These are phyloP conservation scores for Hyperoplus immaculatus DNA, from an alignment of 2,797 vertebrate genomes.

Conservation along the genomic window DNA sequence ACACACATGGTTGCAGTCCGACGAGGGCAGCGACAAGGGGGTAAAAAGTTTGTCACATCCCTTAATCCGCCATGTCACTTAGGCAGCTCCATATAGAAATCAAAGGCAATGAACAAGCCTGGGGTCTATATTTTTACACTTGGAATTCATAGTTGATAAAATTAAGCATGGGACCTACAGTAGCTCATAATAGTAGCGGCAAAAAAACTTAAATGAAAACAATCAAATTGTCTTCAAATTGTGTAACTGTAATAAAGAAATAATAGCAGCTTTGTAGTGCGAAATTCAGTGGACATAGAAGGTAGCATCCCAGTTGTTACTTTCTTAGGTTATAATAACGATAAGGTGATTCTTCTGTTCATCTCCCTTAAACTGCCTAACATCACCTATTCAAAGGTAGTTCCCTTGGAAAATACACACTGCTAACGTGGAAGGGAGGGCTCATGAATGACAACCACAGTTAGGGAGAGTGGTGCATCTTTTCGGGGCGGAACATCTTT, in stretches of 20 bases:
- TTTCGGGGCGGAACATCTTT: slow-evolving; percentile 31
- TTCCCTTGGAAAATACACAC: slow-evolving; percentile 41
- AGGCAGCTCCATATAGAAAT: slow-evolving; percentile 52
- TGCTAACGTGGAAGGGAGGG: slow-evolving; percentile 15
- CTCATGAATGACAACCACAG: slow-evolving; percentile 50
- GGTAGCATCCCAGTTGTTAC: background rate
- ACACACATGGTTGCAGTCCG: slow-evolving; percentile 40
- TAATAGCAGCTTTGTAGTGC: background rate
- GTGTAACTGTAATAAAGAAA: background rate
- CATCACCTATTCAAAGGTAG: slow-evolving; percentile 32
- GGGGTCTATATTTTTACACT: slow-evolving; percentile 13
- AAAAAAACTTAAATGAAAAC: background rate
- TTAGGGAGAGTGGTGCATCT: slow-evolving; percentile 14
- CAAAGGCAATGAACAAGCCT: slow-evolving; percentile 31
- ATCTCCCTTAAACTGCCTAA: slow-evolving; percentile 40
- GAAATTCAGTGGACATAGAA: background rate
- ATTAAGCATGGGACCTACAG: slow-evolving; percentile 1
- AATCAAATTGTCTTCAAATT: background rate
- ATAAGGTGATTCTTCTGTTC: slow-evolving; percentile 22
- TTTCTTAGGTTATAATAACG: too few relatives aligned
- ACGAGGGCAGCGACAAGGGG: slow-evolving; percentile 38
- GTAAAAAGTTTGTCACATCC: slow-evolving; percentile 51
- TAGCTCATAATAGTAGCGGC: background rate
- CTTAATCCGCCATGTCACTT: slow-evolving; percentile 64
- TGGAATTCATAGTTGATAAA: slow-evolving; percentile 7